Conservation (phyloP, 2,888 invertebrate genomes). For the Encarsia formosa region DNA sequence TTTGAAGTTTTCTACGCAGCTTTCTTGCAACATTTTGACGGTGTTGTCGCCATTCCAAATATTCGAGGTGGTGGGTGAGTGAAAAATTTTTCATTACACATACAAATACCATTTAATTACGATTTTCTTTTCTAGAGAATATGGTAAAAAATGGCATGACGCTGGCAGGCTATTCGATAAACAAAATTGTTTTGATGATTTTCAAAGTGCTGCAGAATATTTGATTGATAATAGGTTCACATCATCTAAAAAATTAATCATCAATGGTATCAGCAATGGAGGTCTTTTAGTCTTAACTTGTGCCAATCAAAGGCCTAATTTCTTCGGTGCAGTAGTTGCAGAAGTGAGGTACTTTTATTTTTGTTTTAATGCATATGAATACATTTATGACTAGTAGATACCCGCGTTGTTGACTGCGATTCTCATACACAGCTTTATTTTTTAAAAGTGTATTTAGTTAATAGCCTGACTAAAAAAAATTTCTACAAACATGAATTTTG, state of each 20-base stretch:
- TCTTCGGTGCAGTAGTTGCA: conserved; percentile 88
- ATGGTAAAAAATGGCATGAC: conserved; percentile 97
- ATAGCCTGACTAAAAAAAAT: too few relatives aligned
- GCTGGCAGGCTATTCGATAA: conserved; percentile 86
- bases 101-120: too few relatives aligned
- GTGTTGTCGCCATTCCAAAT: conserved; percentile 88
- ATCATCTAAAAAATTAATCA: conserved; percentile 66
- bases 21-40: conserved; percentile 85
- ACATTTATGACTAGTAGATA: too few relatives aligned
- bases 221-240: conserved; percentile 80
- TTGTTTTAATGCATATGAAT: too few relatives aligned
- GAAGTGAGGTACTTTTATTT: conserved; percentile 65
- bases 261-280: conserved; percentile 96
- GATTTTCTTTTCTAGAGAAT: conserved; percentile 73
- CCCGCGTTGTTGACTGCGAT: too few relatives aligned
- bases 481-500: too few relatives aligned
- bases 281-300: conserved; percentile 94
- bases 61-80: conserved; percentile 94
- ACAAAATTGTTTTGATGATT: conserved; percentile 97
- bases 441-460: too few relatives aligned
- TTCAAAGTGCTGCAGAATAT: conserved; percentile 87
- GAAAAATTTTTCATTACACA: not conserved
- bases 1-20: conserved; percentile 84
- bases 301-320: conserved; percentile 89
- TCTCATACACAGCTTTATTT: too few relatives aligned